Evolutionary conservation across 2,888 invertebrate species (phyloP), one percentile per base, ranked within the genome.

Genomic region (Choreutis nemorana): DNA sequence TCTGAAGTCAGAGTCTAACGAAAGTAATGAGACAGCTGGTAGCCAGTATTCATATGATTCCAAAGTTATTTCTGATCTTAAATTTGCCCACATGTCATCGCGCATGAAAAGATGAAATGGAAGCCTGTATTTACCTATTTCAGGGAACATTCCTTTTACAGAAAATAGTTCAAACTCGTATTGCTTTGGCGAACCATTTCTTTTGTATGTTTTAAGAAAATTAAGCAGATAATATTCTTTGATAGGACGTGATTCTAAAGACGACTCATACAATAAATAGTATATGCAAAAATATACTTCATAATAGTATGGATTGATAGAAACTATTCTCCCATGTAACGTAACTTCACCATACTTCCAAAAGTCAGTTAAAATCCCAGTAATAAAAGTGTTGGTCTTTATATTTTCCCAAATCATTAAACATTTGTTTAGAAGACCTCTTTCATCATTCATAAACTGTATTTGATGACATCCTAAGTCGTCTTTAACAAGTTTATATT

Each of bases 291-390:
- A 37, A 40, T 66, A 78, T 3, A 75, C 61, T 56, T 80, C 80
- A 40, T 78, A 79, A 48, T 62, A 73, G 48, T 80, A 80, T 14
- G 77, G 73, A 50, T 77, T 79, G 27, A 80, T 59, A 4, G 70
- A 65, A 25, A 79, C 57, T 7, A 59, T 42, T 29, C 68, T 66
- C 12, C 75, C 72, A 36, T 78, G 70, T 34, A 79, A 50, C 20
- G 68, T 59, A 4, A 77, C 61, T 57, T 80, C 80, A 10, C 80
- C 79, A 39, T 66, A 73, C 49, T 65, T 72, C 72, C 79, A 79
- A 42, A 80, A 68, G 46, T 78, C 75, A 21, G 50, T 64, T 18
- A 80, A 51, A 33, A 77, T 51, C 33, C 77, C 73, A 37, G 46
- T 61, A 18, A 73, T 34, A 39, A 72, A 67, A 23, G 65, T 61